These are phyloP conservation scores for Oxytorus armatus DNA, from an alignment of 2,888 invertebrate genomes.

Conservation along the genomic window DNA sequence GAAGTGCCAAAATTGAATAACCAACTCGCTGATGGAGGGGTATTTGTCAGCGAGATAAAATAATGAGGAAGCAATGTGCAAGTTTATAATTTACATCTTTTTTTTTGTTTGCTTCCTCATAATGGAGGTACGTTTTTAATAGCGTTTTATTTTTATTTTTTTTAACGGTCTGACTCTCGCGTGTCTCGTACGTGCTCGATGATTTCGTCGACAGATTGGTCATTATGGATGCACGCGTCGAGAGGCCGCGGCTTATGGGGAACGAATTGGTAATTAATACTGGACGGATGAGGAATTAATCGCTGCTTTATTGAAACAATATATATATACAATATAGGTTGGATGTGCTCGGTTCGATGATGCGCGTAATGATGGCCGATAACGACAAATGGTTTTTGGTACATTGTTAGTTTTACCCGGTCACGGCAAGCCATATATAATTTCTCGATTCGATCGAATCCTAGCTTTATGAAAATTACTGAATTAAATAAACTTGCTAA, in stretches of 20 bases:
- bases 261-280: constrained; percentile 43
- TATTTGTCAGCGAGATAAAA: too few species aligned
- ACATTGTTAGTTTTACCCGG: constrained; percentile 9
- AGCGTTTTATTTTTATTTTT: too few species aligned
- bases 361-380: constrained; percentile 43
- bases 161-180: not conserved
- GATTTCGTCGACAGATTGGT: constrained; percentile 17
- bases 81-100: too few species aligned
- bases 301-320: not conserved
- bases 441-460: too few species aligned
- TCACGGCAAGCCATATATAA: not conserved
- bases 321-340: not conserved
- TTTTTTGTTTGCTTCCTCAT: too few species aligned
- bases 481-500: too few species aligned
- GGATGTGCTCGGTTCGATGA: constrained; percentile 19
- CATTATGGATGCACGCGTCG: constrained; percentile 26
- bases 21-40: too few species aligned
- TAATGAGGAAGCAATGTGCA: too few species aligned
- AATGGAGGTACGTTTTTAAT: too few species aligned
- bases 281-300: constrained; percentile 26
- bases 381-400: constrained; percentile 18
- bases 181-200: constrained; percentile 1
- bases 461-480: too few species aligned
- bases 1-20: too few species aligned
- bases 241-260: constrained; percentile 1